Evolutionary conservation across 2,797 vertebrate species (phyloP).

Genomic region (Tolypeutes matacus): DNA sequence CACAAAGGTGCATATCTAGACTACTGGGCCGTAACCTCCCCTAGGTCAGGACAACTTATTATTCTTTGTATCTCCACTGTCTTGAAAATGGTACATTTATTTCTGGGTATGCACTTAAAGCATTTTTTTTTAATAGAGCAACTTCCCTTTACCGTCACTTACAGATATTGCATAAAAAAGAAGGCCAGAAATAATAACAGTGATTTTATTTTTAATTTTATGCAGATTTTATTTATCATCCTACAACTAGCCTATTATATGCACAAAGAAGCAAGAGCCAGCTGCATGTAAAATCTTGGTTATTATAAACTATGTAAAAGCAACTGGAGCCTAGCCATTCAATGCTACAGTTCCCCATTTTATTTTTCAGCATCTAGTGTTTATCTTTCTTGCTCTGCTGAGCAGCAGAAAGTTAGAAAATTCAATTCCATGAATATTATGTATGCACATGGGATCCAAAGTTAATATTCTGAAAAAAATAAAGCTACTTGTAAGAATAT

Average conservation of each 20-base stretch:
- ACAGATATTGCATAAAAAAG: neutral
- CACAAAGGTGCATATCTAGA: neutral
- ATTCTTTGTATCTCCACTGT: neutral
- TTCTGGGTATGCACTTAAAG: neutral
- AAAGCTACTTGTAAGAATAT: constrained; percentile 60
- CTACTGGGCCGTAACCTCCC: neutral
- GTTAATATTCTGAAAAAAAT: constrained; percentile 67
- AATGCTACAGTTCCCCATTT: constrained; percentile 39
- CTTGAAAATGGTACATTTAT: neutral
- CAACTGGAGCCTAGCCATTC: constrained; percentile 43
- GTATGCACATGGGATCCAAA: constrained; percentile 46
- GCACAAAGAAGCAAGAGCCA: constrained; percentile 67
- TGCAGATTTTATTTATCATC: constrained; percentile 42
- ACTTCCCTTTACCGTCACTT: constrained; percentile 26
- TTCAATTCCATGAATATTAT: constrained; percentile 64
- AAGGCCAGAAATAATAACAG: neutral
- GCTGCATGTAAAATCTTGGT: constrained; percentile 41
- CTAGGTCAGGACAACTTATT: neutral
- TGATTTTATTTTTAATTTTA: constrained; percentile 61
- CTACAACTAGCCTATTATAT: constrained; percentile 43
- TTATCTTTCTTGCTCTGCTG: constrained; percentile 56
- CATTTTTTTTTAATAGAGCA: neutral
- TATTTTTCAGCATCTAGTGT: constrained; percentile 68
- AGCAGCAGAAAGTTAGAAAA: constrained; percentile 63
- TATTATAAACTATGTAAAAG: constrained; percentile 71